phyloP scores from a whole-genome alignment of 2,888 invertebrate species.

The Limenitis camilla region DNA sequence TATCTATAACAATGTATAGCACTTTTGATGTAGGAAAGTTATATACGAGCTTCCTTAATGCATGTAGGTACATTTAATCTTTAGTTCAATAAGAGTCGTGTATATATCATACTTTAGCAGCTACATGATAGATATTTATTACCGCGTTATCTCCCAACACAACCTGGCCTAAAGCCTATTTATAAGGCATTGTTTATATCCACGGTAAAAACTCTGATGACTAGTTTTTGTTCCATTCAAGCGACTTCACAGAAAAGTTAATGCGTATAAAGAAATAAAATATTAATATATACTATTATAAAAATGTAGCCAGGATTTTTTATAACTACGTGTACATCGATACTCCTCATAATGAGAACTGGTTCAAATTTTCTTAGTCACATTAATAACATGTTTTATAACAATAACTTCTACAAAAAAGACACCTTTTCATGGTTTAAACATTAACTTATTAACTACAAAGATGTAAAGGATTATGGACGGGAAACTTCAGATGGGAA shows the following conservation, averaged over 20 bases:
- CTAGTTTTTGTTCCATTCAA: constrained; percentile 1
- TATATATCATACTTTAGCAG: constrained; percentile 12
- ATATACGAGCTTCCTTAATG: constrained; percentile 1
- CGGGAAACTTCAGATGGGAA: no score
- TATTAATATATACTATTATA: no score
- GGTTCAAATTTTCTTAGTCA: no score
- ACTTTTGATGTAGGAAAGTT: constrained; percentile 1
- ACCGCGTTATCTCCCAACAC: constrained; percentile 4
- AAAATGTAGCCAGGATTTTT: no score
- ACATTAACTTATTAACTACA: no score
- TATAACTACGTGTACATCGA: no score
- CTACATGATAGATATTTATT: constrained; percentile 15
- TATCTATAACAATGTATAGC: not conserved
- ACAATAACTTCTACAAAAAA: no score
- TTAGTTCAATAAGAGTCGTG: constrained; percentile 7
- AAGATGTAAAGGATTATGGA: no score
- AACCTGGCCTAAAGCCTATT: constrained; percentile 10
- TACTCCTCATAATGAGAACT: not conserved
- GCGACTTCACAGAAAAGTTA: not conserved
- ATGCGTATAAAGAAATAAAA: not conserved
- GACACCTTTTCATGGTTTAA: no score
- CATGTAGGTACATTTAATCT: constrained; percentile 5
- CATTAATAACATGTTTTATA: no score
- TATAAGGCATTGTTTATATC: constrained; percentile 10
- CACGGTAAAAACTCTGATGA: not conserved